phyloP scores from a whole-genome alignment of 35 echinoderm and acorn worm genomes.

The Acanthaster planci region DNA sequence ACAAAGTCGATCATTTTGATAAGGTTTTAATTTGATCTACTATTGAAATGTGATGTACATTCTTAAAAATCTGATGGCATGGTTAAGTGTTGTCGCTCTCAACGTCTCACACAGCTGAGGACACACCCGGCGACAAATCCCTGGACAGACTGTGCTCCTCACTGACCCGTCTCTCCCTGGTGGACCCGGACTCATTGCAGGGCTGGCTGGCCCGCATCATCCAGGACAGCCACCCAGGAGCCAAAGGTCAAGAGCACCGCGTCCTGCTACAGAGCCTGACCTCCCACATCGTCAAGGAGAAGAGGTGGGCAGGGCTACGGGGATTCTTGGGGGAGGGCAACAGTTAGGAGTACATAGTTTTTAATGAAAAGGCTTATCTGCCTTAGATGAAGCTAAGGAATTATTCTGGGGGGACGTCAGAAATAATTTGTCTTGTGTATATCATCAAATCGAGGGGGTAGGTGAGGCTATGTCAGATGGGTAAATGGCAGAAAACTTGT shows the following conservation, averaged over 20 bases:
- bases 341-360: too few relatives aligned
- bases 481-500: too few relatives aligned
- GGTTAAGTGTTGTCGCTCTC: not conserved
- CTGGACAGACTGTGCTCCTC: conserved; percentile 60
- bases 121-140: conserved; percentile 76
- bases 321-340: not conserved
- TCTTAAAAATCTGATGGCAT: not conserved
- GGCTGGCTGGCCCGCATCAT: conserved; percentile 84
- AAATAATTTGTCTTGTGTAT: too few relatives aligned
- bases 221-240: conserved; percentile 63
- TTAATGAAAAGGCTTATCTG: too few relatives aligned
- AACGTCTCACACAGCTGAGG: conserved; percentile 73
- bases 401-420: too few relatives aligned
- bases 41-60: not conserved
- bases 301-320: conserved; percentile 56
- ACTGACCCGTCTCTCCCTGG: conserved; percentile 52
- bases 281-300: conserved; percentile 85
- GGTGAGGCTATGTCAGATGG: too few relatives aligned
- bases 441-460: too few relatives aligned
- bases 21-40: not conserved
- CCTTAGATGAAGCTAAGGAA: too few relatives aligned
- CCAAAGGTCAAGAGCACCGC: conserved; percentile 87
- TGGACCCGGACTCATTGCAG: conserved; percentile 55
- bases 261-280: conserved; percentile 74
- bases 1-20: too few relatives aligned